Evolutionary conservation across 2,888 invertebrate species (phyloP), one percentile per base, ranked within the genome.

Genomic region (Trichogramma dendrolimi): DNA sequence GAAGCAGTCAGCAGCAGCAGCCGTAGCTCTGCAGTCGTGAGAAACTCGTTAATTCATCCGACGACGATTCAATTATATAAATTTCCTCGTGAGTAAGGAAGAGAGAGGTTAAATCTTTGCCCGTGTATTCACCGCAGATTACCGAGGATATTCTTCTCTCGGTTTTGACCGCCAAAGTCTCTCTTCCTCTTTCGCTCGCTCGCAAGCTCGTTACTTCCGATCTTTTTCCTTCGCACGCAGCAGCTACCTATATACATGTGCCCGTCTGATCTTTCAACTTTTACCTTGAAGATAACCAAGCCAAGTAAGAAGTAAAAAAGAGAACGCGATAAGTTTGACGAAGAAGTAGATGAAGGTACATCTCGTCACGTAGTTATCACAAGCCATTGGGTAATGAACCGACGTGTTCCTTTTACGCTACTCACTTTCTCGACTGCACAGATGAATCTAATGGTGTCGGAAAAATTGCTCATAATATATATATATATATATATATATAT

Each of bases 11-110:
- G 27, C 27, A 27, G 14, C 14, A 14, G 27, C 27, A 27, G 27
- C 27, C 27, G 27, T 27, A 27, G 27, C 27, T 2, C 27, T 27
- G 27, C 27, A 27, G 62, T 42, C 44, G 48, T 58, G 43, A 65
- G 57, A 63, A 61, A 43, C 67, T 71, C 67, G 70, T 70, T 71
- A 72, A 70, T 69, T 71, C 67, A 65, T 68, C 67, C 63, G 62
- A 62, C 8, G 66, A 67, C 62, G 64, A 72, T 71, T 71, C 70
- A 71, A 72, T 72, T 71, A 71, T 64, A 71, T 68, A 64, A 69
- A 72, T 69, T 71, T 67, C 60, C 66, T 27, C 27, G 27, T 27
- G 27, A 27, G 27, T 27, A 27, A 27, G 27, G 27, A 27, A 27
- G 27, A 27, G 27, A 27, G 27, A 27, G 27, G 27, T 27, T 27